These are phyloP conservation scores for Drosophila neotestacea DNA, from an alignment of 2,888 invertebrate genomes.

Conservation along the genomic window DNA sequence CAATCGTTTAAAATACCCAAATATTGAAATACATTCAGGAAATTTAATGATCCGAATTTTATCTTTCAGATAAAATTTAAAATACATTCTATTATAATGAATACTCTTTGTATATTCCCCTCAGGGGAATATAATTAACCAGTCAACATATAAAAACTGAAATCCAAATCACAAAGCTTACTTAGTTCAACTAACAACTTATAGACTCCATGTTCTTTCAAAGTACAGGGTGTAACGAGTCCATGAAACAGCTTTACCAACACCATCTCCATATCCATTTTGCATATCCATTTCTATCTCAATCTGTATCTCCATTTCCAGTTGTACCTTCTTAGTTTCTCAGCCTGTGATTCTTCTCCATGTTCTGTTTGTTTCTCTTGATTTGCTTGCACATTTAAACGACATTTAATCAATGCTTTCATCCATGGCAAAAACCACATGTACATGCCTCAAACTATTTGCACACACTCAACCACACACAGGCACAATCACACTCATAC, in stretches of 20 bases:
- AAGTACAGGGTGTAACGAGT: no score
- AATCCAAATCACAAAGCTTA: no score
- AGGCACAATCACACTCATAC: slow-evolving; percentile 9
- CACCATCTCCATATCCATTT: slow-evolving; percentile 6
- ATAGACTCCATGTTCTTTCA: no score
- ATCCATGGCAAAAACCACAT: slow-evolving; percentile 52
- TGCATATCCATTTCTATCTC: neutral
- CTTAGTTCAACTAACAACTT: no score
- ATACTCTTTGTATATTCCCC: no score
- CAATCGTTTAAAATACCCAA: no score
- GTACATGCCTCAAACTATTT: slow-evolving; percentile 58
- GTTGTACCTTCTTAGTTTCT: neutral
- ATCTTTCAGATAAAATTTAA: no score
- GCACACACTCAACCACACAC: slow-evolving; percentile 9
- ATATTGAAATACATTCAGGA: no score
- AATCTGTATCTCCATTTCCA: neutral
- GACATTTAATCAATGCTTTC: slow-evolving; percentile 72
- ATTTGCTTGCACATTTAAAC: slow-evolving; percentile 69
- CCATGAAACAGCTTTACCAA: slow-evolving; percentile 2
- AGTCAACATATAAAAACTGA: no score
- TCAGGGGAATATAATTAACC: no score
- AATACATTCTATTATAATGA: no score
- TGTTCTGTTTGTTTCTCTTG: slow-evolving; percentile 41
- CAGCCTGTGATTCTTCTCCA: slow-evolving; percentile 13
- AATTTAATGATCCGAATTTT: no score